Conservation (phyloP, 2,113 vertebrate genomes). For the Melanocharis versteri region DNA sequence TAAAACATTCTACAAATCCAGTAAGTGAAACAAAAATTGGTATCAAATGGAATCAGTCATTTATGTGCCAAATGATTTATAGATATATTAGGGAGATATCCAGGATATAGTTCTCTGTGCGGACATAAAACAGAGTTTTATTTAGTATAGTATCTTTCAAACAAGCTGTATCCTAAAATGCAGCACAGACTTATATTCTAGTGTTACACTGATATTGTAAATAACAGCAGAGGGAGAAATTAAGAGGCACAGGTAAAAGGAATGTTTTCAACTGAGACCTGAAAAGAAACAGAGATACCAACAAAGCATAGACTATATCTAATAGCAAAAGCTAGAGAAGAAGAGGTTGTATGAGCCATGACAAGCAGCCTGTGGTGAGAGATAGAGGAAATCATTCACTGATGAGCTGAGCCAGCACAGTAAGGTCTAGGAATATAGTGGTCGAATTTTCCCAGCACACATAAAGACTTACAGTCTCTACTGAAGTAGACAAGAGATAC, state of each 20-base stretch:
- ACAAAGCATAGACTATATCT: neutral
- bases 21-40: neutral
- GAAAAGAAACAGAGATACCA: neutral
- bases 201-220: neutral
- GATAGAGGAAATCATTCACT: neutral
- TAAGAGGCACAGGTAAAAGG: neutral
- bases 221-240: conserved; percentile 23
- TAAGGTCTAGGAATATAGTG: neutral
- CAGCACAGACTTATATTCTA: neutral
- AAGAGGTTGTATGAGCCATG: neutral
- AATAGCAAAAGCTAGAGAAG: neutral
- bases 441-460: neutral
- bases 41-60: conserved; percentile 4
- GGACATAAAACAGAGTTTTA: conserved; percentile 34
- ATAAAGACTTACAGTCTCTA: neutral
- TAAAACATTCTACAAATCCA: neutral
- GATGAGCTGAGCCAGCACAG: neutral
- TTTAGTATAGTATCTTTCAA: conserved; percentile 12
- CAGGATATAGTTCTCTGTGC: neutral
- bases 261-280: neutral
- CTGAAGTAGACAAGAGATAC: neutral
- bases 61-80: conserved; percentile 8
- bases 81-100: neutral
- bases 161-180: neutral
- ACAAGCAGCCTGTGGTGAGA: neutral